phyloP scores from a whole-genome alignment of 1,140 invertebrate genomes.

The Halictus rubicundus region DNA sequence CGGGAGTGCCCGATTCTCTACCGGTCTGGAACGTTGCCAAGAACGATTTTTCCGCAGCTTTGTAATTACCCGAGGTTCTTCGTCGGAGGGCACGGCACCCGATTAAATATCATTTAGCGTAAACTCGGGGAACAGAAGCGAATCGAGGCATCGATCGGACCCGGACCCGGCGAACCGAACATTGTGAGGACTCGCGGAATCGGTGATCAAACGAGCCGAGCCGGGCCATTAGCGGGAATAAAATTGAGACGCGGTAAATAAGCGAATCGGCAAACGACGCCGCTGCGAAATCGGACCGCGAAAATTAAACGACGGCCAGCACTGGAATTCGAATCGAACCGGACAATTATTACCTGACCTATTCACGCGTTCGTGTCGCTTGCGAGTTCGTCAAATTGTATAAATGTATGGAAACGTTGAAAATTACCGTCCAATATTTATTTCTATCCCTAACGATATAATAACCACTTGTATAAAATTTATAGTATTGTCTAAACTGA shows the following conservation, averaged over 20 bases:
- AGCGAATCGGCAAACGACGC: not conserved
- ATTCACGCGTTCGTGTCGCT: too few relatives aligned
- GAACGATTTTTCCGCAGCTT: constrained; percentile 12
- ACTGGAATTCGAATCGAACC: not conserved
- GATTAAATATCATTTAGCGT: constrained; percentile 25
- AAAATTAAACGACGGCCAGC: not conserved
- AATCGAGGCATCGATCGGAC: not conserved
- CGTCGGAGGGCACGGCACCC: not conserved
- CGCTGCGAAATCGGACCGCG: not conserved
- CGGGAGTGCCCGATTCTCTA: not conserved
- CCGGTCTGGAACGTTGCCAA: constrained; percentile 20
- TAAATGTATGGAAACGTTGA: too few relatives aligned
- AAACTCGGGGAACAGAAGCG: not conserved
- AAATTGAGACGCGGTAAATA: not conserved
- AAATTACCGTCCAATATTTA: too few relatives aligned
- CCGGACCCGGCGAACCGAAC: not conserved
- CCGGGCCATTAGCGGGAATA: not conserved
- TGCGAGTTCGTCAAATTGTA: too few relatives aligned
- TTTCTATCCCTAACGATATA: too few relatives aligned
- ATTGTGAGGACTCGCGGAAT: not conserved
- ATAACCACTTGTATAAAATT: too few relatives aligned
- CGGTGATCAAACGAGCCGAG: not conserved
- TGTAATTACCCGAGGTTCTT: constrained; percentile 19
- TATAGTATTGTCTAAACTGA: too few relatives aligned
- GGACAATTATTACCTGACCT: not conserved